Percentiles rank a stretch among this genome's conserved stretches.
These are phyloP conservation scores for Procambarus virginalis DNA, from an alignment of 1,140 invertebrate genomes.

Conservation along the genomic window DNA sequence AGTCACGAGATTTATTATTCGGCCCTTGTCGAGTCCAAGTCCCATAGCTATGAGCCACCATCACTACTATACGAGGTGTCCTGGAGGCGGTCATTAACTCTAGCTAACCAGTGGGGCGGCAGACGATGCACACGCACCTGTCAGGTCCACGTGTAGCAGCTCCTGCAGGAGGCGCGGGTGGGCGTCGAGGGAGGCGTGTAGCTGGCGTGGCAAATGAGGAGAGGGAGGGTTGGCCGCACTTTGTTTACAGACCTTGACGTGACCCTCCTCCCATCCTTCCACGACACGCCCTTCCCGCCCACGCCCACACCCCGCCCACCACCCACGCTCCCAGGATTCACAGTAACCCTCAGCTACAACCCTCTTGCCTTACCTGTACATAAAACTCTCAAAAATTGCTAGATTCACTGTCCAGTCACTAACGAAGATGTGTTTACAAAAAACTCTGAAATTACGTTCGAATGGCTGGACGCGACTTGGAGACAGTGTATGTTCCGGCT, in stretches of 20 bases:
- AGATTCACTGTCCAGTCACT: slow-evolving; percentile 44
- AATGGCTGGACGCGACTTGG: not conserved
- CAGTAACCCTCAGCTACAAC: not conserved
- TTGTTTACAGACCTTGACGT: slow-evolving; percentile 63
- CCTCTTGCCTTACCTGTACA: not conserved
- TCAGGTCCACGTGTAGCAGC: not conserved
- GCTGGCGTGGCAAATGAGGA: slow-evolving; percentile 9
- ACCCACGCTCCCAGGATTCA: not conserved
- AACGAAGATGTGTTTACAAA: slow-evolving; percentile 60
- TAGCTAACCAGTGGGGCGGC: not conserved
- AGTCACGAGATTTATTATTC: too few species aligned
- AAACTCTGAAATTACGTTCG: slow-evolving; percentile 29
- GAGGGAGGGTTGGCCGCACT: slow-evolving; percentile 16
- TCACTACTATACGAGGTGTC: not conserved
- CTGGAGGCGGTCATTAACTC: not conserved
- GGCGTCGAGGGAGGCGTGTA: not conserved
- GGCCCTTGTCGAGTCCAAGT: too few species aligned
- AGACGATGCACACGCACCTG: not conserved
- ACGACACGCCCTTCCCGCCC: slow-evolving; percentile 55
- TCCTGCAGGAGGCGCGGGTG: not conserved
- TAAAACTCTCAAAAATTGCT: slow-evolving; percentile 8
- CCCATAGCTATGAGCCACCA: not conserved
- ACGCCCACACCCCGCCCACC: slow-evolving; percentile 7
- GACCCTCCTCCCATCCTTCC: slow-evolving; percentile 48
- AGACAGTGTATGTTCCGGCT: not conserved